A percentile compares a stretch with the other conserved stretches of the same genome.
Conservation (phyloP, 2,888 invertebrate genomes). For the Electrophaes corylata region DNA sequence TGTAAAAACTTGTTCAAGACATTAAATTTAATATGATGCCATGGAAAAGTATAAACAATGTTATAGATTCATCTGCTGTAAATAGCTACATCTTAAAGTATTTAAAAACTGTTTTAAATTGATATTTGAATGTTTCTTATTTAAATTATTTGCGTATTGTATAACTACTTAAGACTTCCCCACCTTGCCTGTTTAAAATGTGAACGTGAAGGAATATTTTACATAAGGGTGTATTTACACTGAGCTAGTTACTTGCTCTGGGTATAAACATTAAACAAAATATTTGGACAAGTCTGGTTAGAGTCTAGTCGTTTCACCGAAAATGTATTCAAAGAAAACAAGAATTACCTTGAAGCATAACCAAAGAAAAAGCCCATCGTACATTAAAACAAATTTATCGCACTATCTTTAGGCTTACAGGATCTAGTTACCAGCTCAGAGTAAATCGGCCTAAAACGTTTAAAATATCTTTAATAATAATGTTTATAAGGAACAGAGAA, state of each 20-base stretch:
- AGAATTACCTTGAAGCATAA: neutral
- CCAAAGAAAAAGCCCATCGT: neutral
- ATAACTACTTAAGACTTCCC: slow-evolving; percentile 30
- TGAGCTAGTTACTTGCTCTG: slow-evolving; percentile 24
- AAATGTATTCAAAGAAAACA: neutral
- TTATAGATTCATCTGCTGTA: slow-evolving; percentile 27
- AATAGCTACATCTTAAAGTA: slow-evolving; percentile 20
- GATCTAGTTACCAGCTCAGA: slow-evolving; percentile 25
- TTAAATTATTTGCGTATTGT: slow-evolving; percentile 11
- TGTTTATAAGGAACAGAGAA: slow-evolving; percentile 67
- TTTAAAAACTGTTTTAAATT: slow-evolving; percentile 12
- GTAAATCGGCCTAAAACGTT: slow-evolving; percentile 22
- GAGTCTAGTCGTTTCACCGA: slow-evolving; percentile 2
- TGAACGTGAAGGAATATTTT: slow-evolving; percentile 11
- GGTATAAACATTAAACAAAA: neutral
- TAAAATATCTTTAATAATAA: slow-evolving; percentile 51
- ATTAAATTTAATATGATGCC: slow-evolving; percentile 9
- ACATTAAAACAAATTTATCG: neutral
- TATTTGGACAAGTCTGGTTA: neutral
- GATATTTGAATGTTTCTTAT: slow-evolving; percentile 8
- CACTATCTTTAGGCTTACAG: neutral
- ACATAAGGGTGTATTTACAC: slow-evolving; percentile 21
- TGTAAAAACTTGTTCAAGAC: neutral
- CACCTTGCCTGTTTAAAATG: slow-evolving; percentile 34
- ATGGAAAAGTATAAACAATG: slow-evolving; percentile 6